Evolutionary conservation across 2,797 vertebrate genomes (phyloP).

Genomic region (Alosa sapidissima): DNA sequence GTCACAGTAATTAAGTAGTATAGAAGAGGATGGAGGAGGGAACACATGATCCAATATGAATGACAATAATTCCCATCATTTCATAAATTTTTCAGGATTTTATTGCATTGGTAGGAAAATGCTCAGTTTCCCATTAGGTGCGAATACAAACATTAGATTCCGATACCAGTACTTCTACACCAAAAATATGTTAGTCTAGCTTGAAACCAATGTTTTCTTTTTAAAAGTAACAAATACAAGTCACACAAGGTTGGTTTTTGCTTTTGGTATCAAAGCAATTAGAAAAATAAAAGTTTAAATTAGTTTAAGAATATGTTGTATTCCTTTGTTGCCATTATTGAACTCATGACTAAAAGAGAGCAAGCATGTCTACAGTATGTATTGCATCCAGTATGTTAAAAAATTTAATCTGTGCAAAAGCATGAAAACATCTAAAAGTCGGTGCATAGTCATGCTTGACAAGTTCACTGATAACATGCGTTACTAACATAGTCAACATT

Average conservation of each 20-base stretch:
- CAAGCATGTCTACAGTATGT: constrained; percentile 54
- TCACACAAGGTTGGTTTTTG: constrained; percentile 62
- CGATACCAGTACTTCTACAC: background rate
- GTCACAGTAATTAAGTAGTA: background rate
- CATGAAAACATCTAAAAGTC: constrained; percentile 65
- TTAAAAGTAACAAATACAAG: constrained; percentile 58
- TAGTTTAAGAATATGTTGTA: constrained; percentile 60
- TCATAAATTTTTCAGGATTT: constrained; percentile 62
- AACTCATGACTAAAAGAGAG: constrained; percentile 59
- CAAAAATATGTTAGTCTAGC: constrained; percentile 29
- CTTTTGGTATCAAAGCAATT: constrained; percentile 80
- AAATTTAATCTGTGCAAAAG: constrained; percentile 61
- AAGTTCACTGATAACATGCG: constrained; percentile 80
- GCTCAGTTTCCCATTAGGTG: constrained; percentile 63
- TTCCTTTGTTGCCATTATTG: constrained; percentile 46
- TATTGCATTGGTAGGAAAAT: constrained; percentile 82
- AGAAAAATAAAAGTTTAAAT: constrained; percentile 79
- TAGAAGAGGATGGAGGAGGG: background rate
- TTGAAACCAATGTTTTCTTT: constrained; percentile 42
- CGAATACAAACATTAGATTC: constrained; percentile 7
- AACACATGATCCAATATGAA: too few relatives aligned
- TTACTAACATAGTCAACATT: constrained; percentile 50
- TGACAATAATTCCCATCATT: too few relatives aligned
- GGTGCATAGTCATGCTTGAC: constrained; percentile 76
- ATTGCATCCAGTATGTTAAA: constrained; percentile 57